These are phyloP conservation scores for Anoplolepis gracilipes DNA, from an alignment of 1,140 invertebrate genomes.

Conservation along the genomic window DNA sequence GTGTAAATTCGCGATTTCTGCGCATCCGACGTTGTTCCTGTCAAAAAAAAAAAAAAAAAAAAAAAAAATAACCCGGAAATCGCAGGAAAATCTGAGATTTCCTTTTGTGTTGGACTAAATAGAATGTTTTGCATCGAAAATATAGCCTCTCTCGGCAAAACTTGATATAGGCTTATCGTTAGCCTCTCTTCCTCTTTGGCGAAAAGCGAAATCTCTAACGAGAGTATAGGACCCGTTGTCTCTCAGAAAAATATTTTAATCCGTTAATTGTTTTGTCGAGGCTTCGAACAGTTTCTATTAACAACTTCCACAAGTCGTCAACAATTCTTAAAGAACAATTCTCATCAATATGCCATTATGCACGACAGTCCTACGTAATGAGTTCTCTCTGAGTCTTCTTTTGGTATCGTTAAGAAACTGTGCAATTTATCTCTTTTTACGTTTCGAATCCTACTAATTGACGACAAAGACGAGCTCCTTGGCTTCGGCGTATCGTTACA, in stretches of 20 bases:
- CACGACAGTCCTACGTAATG: constrained; percentile 33
- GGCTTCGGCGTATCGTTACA: constrained; percentile 46
- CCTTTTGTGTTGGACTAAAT: background rate
- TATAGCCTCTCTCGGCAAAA: background rate
- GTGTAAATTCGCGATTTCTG: background rate
- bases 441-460: constrained; percentile 49
- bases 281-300: constrained; percentile 31
- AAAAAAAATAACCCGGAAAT: background rate
- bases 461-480: constrained; percentile 58
- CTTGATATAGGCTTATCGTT: background rate
- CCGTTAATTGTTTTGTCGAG: constrained; percentile 51
- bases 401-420: constrained; percentile 55
- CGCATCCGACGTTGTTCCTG: background rate
- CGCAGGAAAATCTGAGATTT: background rate
- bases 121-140: background rate
- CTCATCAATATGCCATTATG: constrained; percentile 57
- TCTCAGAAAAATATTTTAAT: constrained; percentile 50
- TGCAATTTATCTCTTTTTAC: constrained; percentile 43
- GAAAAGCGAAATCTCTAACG: constrained; percentile 8
- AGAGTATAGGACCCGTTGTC: background rate
- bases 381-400: constrained; percentile 46
- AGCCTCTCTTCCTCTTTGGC: background rate
- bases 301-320: constrained; percentile 14
- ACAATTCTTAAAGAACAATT: constrained; percentile 43
- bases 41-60: no score